Evolutionary conservation across 2,113 vertebrate species (phyloP), one percentile per base, ranked within the genome.

Genomic region (Trematomus loennbergii): DNA sequence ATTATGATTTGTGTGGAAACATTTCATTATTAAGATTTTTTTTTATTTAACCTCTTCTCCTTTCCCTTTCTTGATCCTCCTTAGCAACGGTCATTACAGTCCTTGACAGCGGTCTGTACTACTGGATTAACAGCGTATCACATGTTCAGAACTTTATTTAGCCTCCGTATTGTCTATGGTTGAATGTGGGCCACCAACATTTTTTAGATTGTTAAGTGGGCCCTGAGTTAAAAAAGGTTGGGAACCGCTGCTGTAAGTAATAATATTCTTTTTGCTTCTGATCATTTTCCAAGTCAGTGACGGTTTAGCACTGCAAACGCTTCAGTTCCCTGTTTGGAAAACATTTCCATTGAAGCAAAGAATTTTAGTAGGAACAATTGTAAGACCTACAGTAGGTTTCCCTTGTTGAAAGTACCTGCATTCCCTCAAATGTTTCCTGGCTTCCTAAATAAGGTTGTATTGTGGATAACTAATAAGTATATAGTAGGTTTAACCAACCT

Each of bases 401-500:
- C 57, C 43, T 57, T 1, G 2, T 16, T 66, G 4, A 2, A 25
- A 20, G 43, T 49, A 46, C n/a, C 3, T 25, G 22, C 29, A 9
- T 36, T 33, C 9, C 22, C 5, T 43, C 15, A 52, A 75, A 52
- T 48, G n/a, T 7, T 25, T 48, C 53, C 63, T 75, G 36, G 12
- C 17, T 58, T 73, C 43, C 70, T 73, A 33, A 18, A 29, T 68
- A 65, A 50, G 29, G 61, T 78, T 55, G 20, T 52, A 15, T 12
- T 2, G 2, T 55, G 5, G 29, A 50, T 20, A 16, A 60, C 8
- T 4, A 0, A 17, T 22, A 33, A 36, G 7, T 36, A 36, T 5
- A 36, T 36, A 18, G 70, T 17, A 62, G 84, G 90, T 91, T 93
- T 58, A 69, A 63, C 53, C 16, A 20, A 81, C 73, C 62, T n/a